phyloP scores from a whole-genome alignment of 92 coral and sea anemone genomes.

The Porites divaricata region DNA sequence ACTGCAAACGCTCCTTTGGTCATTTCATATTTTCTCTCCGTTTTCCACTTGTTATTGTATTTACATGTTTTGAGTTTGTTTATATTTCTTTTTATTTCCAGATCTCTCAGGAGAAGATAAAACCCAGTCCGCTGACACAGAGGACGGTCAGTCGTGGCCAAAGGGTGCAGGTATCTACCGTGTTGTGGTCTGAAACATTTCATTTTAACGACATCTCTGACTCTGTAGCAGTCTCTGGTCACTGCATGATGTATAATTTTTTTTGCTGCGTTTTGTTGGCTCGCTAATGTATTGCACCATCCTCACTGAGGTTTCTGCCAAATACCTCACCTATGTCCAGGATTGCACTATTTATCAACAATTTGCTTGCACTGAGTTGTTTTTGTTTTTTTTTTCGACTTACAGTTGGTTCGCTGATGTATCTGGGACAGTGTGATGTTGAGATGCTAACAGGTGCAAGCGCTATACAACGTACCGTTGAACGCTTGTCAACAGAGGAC shows the following conservation, averaged over 20 bases:
- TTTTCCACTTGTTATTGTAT: too few relatives aligned
- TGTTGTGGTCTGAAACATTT: too few relatives aligned
- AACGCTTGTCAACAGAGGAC: conserved; percentile 70
- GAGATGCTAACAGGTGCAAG: conserved; percentile 92
- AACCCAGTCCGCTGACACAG: conserved; percentile 40
- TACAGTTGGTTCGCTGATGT: conserved; percentile 87
- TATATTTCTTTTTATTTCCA: conserved; percentile 19
- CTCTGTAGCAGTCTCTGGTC: too few relatives aligned
- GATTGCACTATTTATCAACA: background rate
- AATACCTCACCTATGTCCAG: too few relatives aligned
- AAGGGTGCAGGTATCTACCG: conserved; percentile 20
- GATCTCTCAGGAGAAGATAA: conserved; percentile 50
- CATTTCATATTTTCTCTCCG: too few relatives aligned
- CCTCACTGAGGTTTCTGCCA: too few relatives aligned
- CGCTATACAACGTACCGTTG: conserved; percentile 89
- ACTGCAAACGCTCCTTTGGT: too few relatives aligned
- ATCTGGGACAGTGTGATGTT: conserved; percentile 81
- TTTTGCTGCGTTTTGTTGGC: too few relatives aligned
- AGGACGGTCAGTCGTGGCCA: conserved; percentile 59
- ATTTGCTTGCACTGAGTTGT: background rate
- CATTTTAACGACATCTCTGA: too few relatives aligned
- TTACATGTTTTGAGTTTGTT: background rate
- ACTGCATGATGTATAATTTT: too few relatives aligned
- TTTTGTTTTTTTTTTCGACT: background rate
- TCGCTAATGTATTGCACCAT: too few relatives aligned